Base-by-base conservation (phyloP, 1,140 invertebrate species). In the Ceratina japonica region DNA sequence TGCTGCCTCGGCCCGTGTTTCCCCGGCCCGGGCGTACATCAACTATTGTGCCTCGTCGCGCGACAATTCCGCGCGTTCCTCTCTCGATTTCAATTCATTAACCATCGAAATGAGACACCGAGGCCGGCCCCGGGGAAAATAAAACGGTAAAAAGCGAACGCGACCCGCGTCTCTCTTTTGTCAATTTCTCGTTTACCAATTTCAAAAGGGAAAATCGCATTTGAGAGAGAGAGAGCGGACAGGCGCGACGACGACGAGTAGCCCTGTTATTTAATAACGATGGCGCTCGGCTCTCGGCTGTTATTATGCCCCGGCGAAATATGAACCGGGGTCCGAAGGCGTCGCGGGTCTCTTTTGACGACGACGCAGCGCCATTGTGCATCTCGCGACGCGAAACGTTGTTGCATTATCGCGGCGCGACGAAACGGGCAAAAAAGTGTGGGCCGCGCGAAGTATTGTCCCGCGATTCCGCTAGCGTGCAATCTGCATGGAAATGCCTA, bases 61-160 rank as follows among this genome's bases (percentile, higher is more conserved):
- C 10, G 51, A 51, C 58, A 24, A 1, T 27, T n/a, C 16, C 16
- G 22, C 2, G 27, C 7, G n/a, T n/a, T 24, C 16, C 68, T 22
- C 13, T 1, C 54, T 58, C 64, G 37, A 75, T 75, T 59, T 59
- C 74, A 49, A 75, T 75, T 75, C 22, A 49, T 59, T 24, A 22
- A 7, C 12, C 12, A 12, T 64, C 7, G n/a, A 16, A 20, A 27
- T 44, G 0, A 18, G 58, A 61, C 20, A 24, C 58, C 16, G 20
- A 22, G 18, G 16, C 2, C 13, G 5, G 1, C 18, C 27, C n/a
- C n/a, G n/a, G n/a, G n/a, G 27, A 31, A 31, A 31, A 31, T 31
- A 31, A 4, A 31, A 31, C 27, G n/a, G 27, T 31, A 31, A 31
- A 31, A 31, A 31, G 27, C 10, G 37, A 44, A 44, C 37, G 10